Evolutionary conservation across 2,797 vertebrate species (phyloP).

Genomic region (Benthosema pterotum): DNA sequence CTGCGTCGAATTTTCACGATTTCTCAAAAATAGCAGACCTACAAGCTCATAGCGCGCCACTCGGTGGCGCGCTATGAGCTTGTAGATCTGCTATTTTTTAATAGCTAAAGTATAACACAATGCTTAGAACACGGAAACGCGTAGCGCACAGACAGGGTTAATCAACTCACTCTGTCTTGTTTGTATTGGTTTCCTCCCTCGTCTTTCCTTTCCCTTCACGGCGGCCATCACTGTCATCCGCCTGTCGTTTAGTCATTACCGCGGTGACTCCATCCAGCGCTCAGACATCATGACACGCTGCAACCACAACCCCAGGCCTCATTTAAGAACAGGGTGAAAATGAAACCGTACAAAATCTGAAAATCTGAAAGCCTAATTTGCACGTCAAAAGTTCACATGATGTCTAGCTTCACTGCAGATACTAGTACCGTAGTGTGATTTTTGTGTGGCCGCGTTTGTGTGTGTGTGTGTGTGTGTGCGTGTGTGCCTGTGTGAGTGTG

Average conservation of each 20-base stretch:
- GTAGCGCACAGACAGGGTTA: too few relatives aligned
- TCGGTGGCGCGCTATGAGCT: too few relatives aligned
- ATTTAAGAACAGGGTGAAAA: too few relatives aligned
- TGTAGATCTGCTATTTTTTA: too few relatives aligned
- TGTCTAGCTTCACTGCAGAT: not conserved
- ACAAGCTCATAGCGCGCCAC: too few relatives aligned
- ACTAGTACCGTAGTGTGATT: not conserved
- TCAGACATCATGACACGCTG: slow-evolving; percentile 8
- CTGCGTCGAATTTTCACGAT: too few relatives aligned
- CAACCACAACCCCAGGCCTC: not conserved
- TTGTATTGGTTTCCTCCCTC: slow-evolving; percentile 36
- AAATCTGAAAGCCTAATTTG: too few relatives aligned
- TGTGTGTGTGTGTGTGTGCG: slow-evolving; percentile 7
- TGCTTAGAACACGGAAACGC: too few relatives aligned
- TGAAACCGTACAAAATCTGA: too few relatives aligned
- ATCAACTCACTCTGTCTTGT: slow-evolving; percentile 47
- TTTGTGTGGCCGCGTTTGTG: slow-evolving; percentile 6
- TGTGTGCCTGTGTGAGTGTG: not conserved
- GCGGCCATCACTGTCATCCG: slow-evolving; percentile 39
- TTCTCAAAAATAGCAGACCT: too few relatives aligned
- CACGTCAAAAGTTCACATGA: slow-evolving; percentile 3
- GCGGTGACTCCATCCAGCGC: not conserved
- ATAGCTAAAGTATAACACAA: too few relatives aligned
- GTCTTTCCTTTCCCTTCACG: slow-evolving; percentile 37
- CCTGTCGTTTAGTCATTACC: slow-evolving; percentile 4